These are phyloP conservation scores for Neopelma chrysocephalum DNA, from an alignment of 2,797 vertebrate species.

Conservation along the genomic window DNA sequence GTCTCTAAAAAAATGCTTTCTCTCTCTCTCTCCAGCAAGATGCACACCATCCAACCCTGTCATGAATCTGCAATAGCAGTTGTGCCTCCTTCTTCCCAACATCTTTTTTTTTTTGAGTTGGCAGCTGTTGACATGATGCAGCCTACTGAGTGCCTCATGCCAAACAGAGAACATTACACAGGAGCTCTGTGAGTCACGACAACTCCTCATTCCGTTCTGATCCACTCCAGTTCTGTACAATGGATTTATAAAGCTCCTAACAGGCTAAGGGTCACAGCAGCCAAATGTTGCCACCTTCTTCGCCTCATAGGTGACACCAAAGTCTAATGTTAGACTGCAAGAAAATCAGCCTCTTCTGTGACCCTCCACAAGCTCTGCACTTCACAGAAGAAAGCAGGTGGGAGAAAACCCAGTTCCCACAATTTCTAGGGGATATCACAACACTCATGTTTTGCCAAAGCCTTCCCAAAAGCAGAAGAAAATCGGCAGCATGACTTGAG, in stretches of 20 bases:
- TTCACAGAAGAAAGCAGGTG: neutral
- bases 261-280: neutral
- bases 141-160: neutral
- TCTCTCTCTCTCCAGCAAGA: neutral
- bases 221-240: neutral
- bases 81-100: neutral
- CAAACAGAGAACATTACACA: neutral
- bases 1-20: neutral
- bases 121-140: neutral
- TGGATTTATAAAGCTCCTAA: neutral
- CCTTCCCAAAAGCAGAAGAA: neutral
- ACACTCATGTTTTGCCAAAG: neutral
- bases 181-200: neutral
- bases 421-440: neutral
- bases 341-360: neutral
- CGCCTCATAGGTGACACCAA: neutral
- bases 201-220: neutral
- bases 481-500: neutral
- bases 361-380: neutral
- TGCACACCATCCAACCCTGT: neutral
- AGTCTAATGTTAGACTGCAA: neutral
- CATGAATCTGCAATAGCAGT: neutral
- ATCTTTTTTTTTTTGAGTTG: neutral
- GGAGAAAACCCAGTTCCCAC: neutral
- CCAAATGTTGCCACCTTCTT: neutral